Evolutionary conservation across 1,140 invertebrate species (phyloP).

Genomic region (Scaptomyza graminum): DNA sequence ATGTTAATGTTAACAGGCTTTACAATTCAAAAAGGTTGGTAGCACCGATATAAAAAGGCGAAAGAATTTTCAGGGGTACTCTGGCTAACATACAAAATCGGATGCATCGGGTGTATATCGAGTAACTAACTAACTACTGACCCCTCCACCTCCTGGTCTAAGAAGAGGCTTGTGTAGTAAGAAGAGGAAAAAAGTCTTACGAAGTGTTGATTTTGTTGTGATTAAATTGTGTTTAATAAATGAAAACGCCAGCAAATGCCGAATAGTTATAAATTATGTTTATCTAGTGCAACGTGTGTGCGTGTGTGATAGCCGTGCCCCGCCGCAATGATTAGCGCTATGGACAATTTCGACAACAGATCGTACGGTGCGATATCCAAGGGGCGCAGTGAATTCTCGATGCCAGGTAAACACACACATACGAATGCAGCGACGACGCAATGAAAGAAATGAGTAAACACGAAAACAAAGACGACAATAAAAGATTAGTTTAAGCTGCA

Average conservation of each 20-base stretch:
- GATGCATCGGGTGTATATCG: too few species aligned
- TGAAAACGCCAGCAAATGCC: constrained; percentile 55
- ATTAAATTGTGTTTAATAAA: constrained; percentile 57
- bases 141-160: too few species aligned
- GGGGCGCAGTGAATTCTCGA: constrained; percentile 81
- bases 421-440: constrained; percentile 21
- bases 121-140: too few species aligned
- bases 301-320: constrained; percentile 43
- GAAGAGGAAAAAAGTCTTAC: too few species aligned
- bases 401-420: constrained; percentile 73
- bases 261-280: constrained; percentile 44
- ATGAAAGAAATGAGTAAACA: constrained; percentile 49
- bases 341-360: constrained; percentile 82
- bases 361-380: constrained; percentile 81
- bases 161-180: too few species aligned
- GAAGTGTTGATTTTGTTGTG: constrained; percentile 57
- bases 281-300: constrained; percentile 52
- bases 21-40: neutral
- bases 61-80: constrained; percentile 59
- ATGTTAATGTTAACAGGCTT: too few species aligned
- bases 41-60: constrained; percentile 40
- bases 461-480: constrained; percentile 27
- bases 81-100: too few species aligned
- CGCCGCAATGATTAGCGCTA: constrained; percentile 77
- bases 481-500: constrained; percentile 55